Evolutionary conservation across 2,113 vertebrate species (phyloP).

Genomic region (Actenoides lindsayi): DNA sequence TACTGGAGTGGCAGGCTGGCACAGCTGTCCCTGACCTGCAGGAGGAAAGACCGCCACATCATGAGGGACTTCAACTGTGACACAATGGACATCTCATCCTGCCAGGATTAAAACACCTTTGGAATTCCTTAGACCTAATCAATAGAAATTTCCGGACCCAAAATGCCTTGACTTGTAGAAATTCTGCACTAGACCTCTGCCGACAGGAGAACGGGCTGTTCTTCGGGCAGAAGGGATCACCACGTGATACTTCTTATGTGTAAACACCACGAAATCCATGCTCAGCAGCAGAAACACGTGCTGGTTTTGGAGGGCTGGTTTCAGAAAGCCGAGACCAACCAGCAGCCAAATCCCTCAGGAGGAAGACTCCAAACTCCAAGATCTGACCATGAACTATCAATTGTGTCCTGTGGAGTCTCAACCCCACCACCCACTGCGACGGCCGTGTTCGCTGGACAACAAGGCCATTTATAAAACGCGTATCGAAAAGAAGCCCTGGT

Average conservation of each 20-base stretch:
- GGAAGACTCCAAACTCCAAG: fast-evolving
- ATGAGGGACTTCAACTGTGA: background rate
- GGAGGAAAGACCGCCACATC: background rate
- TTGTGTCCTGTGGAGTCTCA: background rate
- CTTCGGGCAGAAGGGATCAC: background rate
- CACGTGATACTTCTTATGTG: fast-evolving
- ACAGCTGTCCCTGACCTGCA: fast-evolving
- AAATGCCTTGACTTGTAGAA: background rate
- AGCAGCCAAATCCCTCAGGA: background rate
- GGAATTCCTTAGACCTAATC: background rate
- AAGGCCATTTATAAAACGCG: fast-evolving
- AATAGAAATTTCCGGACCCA: background rate
- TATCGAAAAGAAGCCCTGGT: background rate
- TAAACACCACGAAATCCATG: background rate
- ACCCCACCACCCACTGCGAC: fast-evolving
- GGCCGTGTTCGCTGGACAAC: fast-evolving
- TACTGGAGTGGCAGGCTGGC: fast-evolving
- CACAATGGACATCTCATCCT: background rate
- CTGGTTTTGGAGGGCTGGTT: fast-evolving
- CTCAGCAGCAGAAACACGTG: background rate
- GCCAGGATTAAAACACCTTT: background rate
- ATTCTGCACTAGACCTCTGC: background rate
- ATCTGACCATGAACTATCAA: background rate
- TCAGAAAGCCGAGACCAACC: background rate
- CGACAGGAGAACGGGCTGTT: fast-evolving